Conservation (phyloP, 2,888 invertebrate genomes). For the Zhuqinia jingwanae region DNA sequence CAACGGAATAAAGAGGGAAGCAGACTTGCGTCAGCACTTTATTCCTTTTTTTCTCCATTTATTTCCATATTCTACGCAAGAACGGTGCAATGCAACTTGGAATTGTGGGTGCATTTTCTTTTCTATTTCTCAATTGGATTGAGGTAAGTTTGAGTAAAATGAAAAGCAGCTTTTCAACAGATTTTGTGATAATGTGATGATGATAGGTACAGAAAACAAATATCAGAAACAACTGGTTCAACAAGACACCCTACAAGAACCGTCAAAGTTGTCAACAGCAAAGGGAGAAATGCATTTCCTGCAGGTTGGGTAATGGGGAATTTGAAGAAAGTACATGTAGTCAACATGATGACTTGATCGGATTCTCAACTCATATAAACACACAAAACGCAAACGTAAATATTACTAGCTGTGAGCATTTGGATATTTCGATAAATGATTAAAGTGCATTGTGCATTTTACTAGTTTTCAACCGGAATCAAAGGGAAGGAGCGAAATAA, state of each 20-base stretch:
- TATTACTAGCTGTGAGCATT: neutral
- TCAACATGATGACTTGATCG: no score
- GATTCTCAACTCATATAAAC: neutral
- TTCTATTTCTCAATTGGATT: neutral
- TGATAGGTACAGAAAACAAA: neutral
- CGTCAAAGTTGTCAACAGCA: constrained; percentile 48
- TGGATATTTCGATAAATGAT: no score
- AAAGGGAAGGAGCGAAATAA: no score
- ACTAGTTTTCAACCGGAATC: no score
- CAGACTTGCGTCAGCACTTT: constrained; percentile 31
- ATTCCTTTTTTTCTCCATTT: neutral
- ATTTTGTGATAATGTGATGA: neutral
- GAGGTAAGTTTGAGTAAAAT: constrained; percentile 13
- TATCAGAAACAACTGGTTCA: constrained; percentile 21
- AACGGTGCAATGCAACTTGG: constrained; percentile 36
- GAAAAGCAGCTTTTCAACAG: neutral
- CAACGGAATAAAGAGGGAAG: constrained; percentile 4
- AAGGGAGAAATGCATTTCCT: constrained; percentile 8
- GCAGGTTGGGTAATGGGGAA: no score
- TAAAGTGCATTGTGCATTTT: neutral
- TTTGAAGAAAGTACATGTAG: no score
- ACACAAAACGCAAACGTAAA: constrained; percentile 8
- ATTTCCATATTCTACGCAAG: neutral
- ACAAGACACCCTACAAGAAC: constrained; percentile 15
- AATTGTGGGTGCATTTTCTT: constrained; percentile 3